These are phyloP conservation scores for Drosophila navojoa DNA, from an alignment of 1,140 invertebrate species.

Conservation along the genomic window DNA sequence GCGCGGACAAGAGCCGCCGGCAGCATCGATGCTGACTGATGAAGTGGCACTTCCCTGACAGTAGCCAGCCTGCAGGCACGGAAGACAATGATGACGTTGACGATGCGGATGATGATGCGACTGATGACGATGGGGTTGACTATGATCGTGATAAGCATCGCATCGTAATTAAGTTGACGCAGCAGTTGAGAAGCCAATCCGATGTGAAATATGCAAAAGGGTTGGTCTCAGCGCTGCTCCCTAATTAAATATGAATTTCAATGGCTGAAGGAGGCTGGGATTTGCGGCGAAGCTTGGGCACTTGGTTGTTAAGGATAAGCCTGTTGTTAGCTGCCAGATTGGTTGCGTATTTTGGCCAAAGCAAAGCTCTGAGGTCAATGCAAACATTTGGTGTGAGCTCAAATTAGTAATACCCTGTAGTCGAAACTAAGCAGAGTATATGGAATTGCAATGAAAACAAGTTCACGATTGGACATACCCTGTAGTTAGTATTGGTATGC, in stretches of 20 bases:
- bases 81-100: conserved; percentile 40
- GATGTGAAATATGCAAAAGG: conserved; percentile 38
- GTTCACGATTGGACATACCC: neutral
- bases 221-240: conserved; percentile 9
- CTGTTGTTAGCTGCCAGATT: conserved; percentile 67
- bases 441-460: too few species aligned
- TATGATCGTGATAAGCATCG: conserved; percentile 64
- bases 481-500: neutral
- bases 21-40: conserved; percentile 72
- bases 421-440: neutral
- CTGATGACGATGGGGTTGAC: conserved; percentile 13
- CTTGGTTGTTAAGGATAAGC: conserved; percentile 14
- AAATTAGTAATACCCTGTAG: neutral
- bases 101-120: conserved; percentile 32
- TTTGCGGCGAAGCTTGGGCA: neutral
- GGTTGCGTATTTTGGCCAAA: conserved; percentile 39
- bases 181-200: conserved; percentile 46
- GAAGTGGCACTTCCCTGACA: conserved; percentile 74
- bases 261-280: conserved; percentile 8
- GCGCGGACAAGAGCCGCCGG: conserved; percentile 54
- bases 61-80: conserved; percentile 14
- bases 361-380: conserved; percentile 14
- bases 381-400: neutral
- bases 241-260: conserved; percentile 77
- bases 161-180: conserved; percentile 72